These are phyloP conservation scores for Volucella inanis DNA, from an alignment of 2,888 invertebrate species.

Conservation along the genomic window DNA sequence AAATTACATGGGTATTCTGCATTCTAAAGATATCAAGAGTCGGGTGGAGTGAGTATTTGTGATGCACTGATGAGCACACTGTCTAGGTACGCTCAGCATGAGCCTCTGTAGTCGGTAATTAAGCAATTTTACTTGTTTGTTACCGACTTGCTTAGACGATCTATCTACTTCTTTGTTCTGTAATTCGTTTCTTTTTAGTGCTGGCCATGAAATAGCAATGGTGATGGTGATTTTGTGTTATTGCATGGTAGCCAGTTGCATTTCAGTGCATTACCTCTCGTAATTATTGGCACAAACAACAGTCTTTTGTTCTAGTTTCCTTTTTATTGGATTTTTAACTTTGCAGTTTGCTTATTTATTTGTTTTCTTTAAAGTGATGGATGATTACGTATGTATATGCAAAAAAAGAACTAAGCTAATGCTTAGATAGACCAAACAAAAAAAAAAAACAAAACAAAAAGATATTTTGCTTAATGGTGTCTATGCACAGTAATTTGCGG, in stretches of 20 bases:
- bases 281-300: slow-evolving; percentile 24
- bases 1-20: slow-evolving; percentile 7
- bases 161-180: slow-evolving; percentile 2
- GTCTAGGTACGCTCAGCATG: slow-evolving; percentile 3
- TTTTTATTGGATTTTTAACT: not conserved
- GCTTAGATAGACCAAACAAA: no score
- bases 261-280: slow-evolving; percentile 3
- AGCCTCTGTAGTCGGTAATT: slow-evolving; percentile 33
- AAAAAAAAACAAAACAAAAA: no score
- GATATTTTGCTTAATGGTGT: no score
- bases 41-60: slow-evolving; percentile 34
- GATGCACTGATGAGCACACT: slow-evolving; percentile 47
- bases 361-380: no score
- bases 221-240: slow-evolving; percentile 18
- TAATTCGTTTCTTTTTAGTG: not conserved
- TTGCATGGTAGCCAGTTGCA: slow-evolving; percentile 30
- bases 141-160: slow-evolving; percentile 9
- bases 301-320: slow-evolving; percentile 6
- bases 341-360: no score
- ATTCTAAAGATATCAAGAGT: slow-evolving; percentile 13
- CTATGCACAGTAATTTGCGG: no score
- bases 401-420: no score
- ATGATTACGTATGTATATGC: no score
- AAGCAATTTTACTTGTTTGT: slow-evolving; percentile 21
- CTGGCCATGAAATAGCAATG: slow-evolving; percentile 29